Evolutionary conservation across 2,797 vertebrate genomes (phyloP), one percentile per base, ranked within the genome.

Genomic region (Spea hammondii): DNA sequence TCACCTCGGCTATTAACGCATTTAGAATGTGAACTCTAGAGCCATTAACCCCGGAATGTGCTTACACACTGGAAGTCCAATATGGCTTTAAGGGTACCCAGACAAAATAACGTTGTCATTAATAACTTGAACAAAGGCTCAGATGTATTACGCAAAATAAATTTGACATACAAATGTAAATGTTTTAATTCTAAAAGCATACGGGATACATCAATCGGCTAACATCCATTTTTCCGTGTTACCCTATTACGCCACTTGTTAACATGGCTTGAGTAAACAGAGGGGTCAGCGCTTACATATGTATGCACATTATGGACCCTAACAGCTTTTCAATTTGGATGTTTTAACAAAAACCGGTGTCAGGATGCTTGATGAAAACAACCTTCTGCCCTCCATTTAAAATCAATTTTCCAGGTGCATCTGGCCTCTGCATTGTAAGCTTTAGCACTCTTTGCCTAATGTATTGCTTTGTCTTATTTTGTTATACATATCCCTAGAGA

Each of bases 41-140:
- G 72, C 66, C 71, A 75, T 75, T 75, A 80, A 69, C 65, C 50
- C 66, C 53, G 78, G 78, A 75, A 79, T 79, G 72, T 74, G 57
- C 60, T 67, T 79, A 47, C 54, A 47, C 54, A 70, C n/a, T 60
- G 50, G 57, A 57, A 11, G 65, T 8, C 46, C 55, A 5, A 44
- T 13, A 14, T 47, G 4, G 44, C 5, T 65, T 54, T 74, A 79
- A 46, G 59, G 50, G 54, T 47, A 13, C 8, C 71, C 59, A 65
- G 17, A 53, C 54, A 79, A 32, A 53, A 32, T 60, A 62, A n/a
- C 32, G 32, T 48, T 55, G 65, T 68, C 67, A 80, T 65, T 48
- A 80, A 65, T 55, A 70, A 47, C 66, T 49, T 50, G 45, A 55
- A 75, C 72, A 70, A 54, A 53, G 72, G 57, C 13, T 32, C 46